Evolutionary conservation across 2,797 vertebrate genomes (phyloP), one percentile per base, ranked within the genome.

Genomic region (Pipistrellus kuhlii): DNA sequence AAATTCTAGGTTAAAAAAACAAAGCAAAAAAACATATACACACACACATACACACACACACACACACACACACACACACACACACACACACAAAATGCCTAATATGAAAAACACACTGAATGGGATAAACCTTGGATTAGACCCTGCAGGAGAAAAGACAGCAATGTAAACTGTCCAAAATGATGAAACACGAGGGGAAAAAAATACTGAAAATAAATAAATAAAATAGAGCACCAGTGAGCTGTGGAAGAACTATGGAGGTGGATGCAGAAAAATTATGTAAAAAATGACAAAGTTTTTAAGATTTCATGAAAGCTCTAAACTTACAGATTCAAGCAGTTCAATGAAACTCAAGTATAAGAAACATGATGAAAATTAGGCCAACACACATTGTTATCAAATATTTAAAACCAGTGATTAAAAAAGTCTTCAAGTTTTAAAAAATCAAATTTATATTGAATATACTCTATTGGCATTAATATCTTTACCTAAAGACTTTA

Each of bases 401-500:
- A 71, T 51, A 66, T 21, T 41, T 35, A 81, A 82, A 87, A 68
- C 46, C 2, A 64, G 17, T 48, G 46, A 68, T 69, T n/a, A 53
- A 73, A 86, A 85, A 59, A 27, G 18, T 38, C 20, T 71, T 71
- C 0, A 1, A 1, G 5, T 66, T 89, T 71, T 55, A 15, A 10
- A 86, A 92, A 75, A 41, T 59, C 53, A 59, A 57, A 59, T 83
- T 86, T 83, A n/a, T n/a, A 78, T 83, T 77, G 57, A 92, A 73
- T 14, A 48, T 6, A 38, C 10, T 27, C 3, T 48, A 71, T 41
- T 93, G 46, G 41, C 44, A 14, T 75, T 38, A 41, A 38, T 69
- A 55, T 66, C 25, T 68, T 46, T 83, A 72, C 23, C 32, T 68
- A 86, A 75, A 81, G 17, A 48, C 21, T 7, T 44, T 76, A 59